Base-by-base conservation (phyloP, 2,888 invertebrate species). In the Atethmia centrago region DNA sequence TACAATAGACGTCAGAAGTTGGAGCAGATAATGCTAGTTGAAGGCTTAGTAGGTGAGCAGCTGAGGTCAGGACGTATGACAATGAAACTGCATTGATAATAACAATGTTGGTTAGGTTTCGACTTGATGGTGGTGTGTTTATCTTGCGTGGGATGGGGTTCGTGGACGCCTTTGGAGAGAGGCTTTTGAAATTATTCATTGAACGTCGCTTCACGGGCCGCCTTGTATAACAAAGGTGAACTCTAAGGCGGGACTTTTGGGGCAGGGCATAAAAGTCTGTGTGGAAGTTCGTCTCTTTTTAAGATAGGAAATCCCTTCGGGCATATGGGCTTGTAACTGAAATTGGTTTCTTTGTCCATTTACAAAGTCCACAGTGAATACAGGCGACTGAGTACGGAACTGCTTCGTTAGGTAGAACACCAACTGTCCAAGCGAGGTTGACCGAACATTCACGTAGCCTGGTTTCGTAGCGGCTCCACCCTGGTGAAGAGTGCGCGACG, bases 21-120 rank as follows among this genome's bases (percentile, higher is more conserved):
- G 12, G 19, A 68, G 31, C 25, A 56, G 78, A 69, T 55, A 74
- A 77, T 14, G n/a, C 19, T 51, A 42, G 42, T 74, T 49, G 28
- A 19, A 25, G n/a, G 21, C 19, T 49, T 4, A n/a, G n/a, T 12
- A 42, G 47, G 45, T 40, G 10, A 36, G 19, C 28, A n/a, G 36
- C 55, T 56, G 47, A 42, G 47, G 40, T 68, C 21, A 5, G 28
- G 25, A 25, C 28, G 28, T 14, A n/a, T 49, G 45, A 56, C 25
- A 42, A 21, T 56, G 25, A 47, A 51, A 3, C 21, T 42, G 40
- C 16, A 55, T 40, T 67, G 31, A 25, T 71, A n/a, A 56, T 9
- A 28, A n/a, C n/a, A 14, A 21, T 45, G 19, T n/a, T 0, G 10
- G n/a, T 19, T 28, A 10, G 53, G 10, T 31, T 63, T 31, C 1